phyloP scores from a whole-genome alignment of 2,113 vertebrate species.

The Rhinichthys klamathensis region DNA sequence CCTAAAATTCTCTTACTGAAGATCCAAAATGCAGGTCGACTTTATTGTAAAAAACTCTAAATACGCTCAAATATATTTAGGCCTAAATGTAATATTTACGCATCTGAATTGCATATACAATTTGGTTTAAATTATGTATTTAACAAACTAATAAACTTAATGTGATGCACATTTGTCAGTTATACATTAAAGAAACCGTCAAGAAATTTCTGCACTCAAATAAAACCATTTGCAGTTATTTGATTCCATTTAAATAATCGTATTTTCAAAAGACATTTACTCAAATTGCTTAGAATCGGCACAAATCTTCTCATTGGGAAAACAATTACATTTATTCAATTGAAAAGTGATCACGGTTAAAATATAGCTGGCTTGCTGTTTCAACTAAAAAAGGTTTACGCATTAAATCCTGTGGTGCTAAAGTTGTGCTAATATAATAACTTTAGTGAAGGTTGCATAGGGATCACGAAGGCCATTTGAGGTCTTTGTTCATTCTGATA shows the following conservation, averaged over 20 bases:
- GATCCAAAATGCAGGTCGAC: not conserved
- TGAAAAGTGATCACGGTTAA: too few species aligned
- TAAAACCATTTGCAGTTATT: not conserved
- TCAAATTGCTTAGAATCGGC: not conserved
- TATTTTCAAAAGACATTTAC: not conserved
- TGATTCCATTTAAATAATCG: not conserved
- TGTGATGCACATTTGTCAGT: too few species aligned
- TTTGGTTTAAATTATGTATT: not conserved
- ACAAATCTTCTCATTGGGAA: too few species aligned
- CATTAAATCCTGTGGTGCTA: not conserved
- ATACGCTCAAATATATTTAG: too few species aligned
- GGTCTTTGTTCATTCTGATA: not conserved
- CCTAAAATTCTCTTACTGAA: not conserved
- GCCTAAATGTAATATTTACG: too few species aligned
- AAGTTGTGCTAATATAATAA: not conserved
- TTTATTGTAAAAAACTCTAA: not conserved
- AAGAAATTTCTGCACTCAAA: too few species aligned
- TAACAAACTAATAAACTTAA: not conserved
- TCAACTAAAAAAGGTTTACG: not conserved
- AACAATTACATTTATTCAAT: too few species aligned
- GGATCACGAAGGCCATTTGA: not conserved
- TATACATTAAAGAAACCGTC: not conserved
- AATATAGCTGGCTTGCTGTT: too few species aligned
- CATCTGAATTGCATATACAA: too few species aligned
- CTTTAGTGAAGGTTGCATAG: not conserved